These are phyloP conservation scores for Tadarida brasiliensis DNA, from an alignment of 2,797 vertebrate species.

Conservation along the genomic window DNA sequence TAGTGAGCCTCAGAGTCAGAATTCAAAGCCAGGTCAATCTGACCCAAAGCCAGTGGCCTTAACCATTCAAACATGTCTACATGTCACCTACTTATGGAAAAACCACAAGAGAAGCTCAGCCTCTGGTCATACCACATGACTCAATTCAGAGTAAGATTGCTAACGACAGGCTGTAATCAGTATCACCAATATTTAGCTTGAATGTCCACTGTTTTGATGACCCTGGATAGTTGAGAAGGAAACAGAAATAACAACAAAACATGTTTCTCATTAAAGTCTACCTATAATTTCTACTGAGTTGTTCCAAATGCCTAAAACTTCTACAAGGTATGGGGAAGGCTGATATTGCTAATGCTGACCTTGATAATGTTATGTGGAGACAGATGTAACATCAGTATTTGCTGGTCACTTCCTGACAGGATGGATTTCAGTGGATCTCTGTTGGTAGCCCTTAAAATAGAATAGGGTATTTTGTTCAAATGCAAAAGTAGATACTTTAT, in stretches of 20 bases:
- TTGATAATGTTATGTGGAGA: neutral
- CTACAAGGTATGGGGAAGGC: constrained; percentile 28
- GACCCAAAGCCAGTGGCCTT: neutral
- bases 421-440: constrained; percentile 14
- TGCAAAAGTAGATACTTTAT: constrained; percentile 18
- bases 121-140: neutral
- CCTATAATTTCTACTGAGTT: constrained; percentile 51
- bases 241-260: neutral
- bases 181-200: neutral
- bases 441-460: constrained; percentile 37
- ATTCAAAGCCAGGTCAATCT: constrained; percentile 9
- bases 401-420: constrained; percentile 22
- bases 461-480: constrained; percentile 3
- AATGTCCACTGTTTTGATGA: constrained; percentile 38
- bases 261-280: constrained; percentile 26
- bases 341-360: neutral
- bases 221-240: neutral
- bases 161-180: neutral
- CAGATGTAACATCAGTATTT: neutral
- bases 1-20: constrained; percentile 34
- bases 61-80: neutral
- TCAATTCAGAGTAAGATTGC: constrained; percentile 19
- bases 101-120: constrained; percentile 1
- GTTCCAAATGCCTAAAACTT: constrained; percentile 7
- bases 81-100: constrained; percentile 44